A percentile compares a stretch with the other conserved stretches of the same genome.
Evolutionary conservation across 2,797 vertebrate genomes (phyloP).

Genomic region (Calcarius lapponicus): DNA sequence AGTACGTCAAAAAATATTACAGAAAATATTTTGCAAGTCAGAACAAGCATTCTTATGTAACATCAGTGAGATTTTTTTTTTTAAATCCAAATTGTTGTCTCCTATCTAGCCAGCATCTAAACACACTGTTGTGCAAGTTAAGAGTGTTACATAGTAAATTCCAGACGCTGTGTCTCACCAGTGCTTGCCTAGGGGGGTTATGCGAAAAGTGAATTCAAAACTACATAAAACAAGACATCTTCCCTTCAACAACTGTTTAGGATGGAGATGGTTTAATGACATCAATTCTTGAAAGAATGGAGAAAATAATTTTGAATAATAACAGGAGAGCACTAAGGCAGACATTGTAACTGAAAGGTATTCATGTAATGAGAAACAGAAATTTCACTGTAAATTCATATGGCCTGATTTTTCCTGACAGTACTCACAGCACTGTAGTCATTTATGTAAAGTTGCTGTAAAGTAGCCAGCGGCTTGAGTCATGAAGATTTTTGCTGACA

Average conservation of each 20-base stretch:
- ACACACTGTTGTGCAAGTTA: not conserved
- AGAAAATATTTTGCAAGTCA: not conserved
- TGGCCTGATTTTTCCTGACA: conserved; percentile 15
- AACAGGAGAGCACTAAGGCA: not conserved
- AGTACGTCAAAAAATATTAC: not conserved
- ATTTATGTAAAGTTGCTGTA: not conserved
- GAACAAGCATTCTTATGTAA: not conserved
- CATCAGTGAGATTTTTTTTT: not conserved
- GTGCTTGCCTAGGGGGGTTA: not conserved
- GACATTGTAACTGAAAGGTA: not conserved
- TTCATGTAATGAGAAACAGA: not conserved
- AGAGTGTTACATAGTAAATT: not conserved
- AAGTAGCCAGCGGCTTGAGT: not conserved
- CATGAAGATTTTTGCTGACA: not conserved
- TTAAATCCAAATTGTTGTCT: not conserved
- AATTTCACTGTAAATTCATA: not conserved
- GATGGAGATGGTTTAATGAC: not conserved
- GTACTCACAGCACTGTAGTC: not conserved
- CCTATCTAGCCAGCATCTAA: not conserved
- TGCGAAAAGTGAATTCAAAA: not conserved
- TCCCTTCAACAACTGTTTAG: not conserved
- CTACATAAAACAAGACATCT: not conserved
- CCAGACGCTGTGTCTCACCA: not conserved
- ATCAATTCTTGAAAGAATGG: not conserved
- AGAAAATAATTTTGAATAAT: not conserved